Evolutionary conservation across 2,113 vertebrate genomes (phyloP).

Genomic region (Apaloderma vittatum): DNA sequence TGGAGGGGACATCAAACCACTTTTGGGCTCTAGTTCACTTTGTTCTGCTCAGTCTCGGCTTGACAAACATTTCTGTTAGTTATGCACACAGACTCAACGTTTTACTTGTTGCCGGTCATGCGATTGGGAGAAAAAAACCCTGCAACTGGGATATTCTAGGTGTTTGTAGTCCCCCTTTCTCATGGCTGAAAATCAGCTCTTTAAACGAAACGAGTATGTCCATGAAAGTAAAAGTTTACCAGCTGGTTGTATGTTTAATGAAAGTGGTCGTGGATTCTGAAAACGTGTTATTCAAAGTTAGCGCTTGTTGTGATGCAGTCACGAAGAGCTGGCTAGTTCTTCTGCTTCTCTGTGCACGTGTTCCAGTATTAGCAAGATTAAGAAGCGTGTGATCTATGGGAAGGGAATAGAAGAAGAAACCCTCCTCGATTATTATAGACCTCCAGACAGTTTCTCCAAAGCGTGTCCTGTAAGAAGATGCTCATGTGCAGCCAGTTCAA

Average conservation of each 20-base stretch:
- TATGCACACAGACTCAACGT: not conserved
- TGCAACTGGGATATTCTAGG: not conserved
- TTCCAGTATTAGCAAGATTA: not conserved
- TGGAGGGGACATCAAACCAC: not conserved
- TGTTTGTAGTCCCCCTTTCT: not conserved
- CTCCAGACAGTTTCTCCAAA: not conserved
- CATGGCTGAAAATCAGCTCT: not conserved
- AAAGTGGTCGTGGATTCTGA: not conserved
- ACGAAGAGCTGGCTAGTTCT: not conserved
- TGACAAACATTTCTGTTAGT: accelerated
- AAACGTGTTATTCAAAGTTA: not conserved
- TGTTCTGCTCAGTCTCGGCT: not conserved
- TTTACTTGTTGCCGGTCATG: not conserved
- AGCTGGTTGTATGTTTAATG: not conserved
- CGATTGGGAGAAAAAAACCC: not conserved
- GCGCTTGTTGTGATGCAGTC: not conserved
- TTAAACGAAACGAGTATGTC: not conserved
- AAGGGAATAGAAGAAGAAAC: not conserved
- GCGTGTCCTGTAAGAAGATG: not conserved
- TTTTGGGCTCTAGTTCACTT: not conserved
- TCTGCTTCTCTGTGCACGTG: not conserved
- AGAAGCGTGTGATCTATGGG: not conserved
- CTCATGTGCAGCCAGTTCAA: not conserved
- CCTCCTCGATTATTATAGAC: accelerated
- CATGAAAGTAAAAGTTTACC: not conserved